A percentile compares a stretch with the other conserved stretches of the same genome.
These are phyloP conservation scores for Acropora tenuis DNA, from an alignment of 64 coral and sea anemone species.

Conservation along the genomic window DNA sequence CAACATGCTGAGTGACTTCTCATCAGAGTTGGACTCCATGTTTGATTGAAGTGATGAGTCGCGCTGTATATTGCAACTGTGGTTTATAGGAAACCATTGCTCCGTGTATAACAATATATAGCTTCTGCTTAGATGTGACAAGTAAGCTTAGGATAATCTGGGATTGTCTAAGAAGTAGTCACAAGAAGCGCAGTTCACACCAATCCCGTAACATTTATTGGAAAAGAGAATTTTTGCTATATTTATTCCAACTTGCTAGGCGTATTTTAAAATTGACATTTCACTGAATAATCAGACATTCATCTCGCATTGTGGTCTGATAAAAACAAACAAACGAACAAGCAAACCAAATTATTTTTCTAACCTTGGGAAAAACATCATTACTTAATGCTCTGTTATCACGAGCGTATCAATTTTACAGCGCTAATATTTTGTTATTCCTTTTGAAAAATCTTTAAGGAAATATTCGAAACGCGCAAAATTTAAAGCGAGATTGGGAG, in stretches of 20 bases:
- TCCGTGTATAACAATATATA: not conserved
- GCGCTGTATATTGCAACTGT: not conserved
- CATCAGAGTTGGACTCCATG: conserved; percentile 67
- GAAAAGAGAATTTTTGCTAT: too few relatives aligned
- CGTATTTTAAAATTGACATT: too few relatives aligned
- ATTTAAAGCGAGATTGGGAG: not conserved
- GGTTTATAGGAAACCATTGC: too few relatives aligned
- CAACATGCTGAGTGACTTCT: conserved; percentile 71
- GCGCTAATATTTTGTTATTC: not conserved
- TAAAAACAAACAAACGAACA: not conserved
- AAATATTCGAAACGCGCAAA: not conserved
- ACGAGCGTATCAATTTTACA: not conserved
- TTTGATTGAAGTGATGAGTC: conserved; percentile 28
- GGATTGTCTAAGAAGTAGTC: too few relatives aligned
- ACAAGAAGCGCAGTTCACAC: too few relatives aligned
- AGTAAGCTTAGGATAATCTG: too few relatives aligned
- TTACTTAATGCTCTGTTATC: too few relatives aligned
- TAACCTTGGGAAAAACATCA: too few relatives aligned
- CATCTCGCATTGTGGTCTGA: not conserved
- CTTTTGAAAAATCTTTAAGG: not conserved
- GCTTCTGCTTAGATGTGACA: too few relatives aligned
- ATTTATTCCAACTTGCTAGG: too few relatives aligned
- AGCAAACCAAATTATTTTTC: too few relatives aligned
- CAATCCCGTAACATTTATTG: not conserved
- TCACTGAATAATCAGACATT: not conserved